Percentiles rank a stretch among this genome's conserved stretches.
These are phyloP conservation scores for Hololepta plana DNA, from an alignment of 2,888 invertebrate genomes.

Conservation along the genomic window DNA sequence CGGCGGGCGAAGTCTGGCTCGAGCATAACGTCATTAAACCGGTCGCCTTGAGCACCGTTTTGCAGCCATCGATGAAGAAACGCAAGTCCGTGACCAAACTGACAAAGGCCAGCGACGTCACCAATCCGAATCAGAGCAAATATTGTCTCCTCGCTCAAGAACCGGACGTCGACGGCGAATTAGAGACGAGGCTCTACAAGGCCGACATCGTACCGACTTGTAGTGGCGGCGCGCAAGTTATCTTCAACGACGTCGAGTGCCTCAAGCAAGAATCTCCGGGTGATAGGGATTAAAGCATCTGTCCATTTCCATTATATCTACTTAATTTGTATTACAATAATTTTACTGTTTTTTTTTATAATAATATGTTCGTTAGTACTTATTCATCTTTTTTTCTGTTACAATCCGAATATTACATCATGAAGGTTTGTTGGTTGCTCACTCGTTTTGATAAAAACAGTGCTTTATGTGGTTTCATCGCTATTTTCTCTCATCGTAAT, in stretches of 20 bases:
- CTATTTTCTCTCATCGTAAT: too few relatives aligned
- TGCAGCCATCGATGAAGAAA: slow-evolving; percentile 69
- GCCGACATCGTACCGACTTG: slow-evolving; percentile 87
- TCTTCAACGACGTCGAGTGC: slow-evolving; percentile 88
- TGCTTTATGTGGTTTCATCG: too few relatives aligned
- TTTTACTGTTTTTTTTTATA: too few relatives aligned
- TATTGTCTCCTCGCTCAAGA: slow-evolving; percentile 89
- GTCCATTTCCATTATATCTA: too few relatives aligned
- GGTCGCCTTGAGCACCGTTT: slow-evolving; percentile 72
- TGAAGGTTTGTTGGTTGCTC: too few relatives aligned
- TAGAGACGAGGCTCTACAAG: slow-evolving; percentile 85
- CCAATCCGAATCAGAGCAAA: slow-evolving; percentile 48
- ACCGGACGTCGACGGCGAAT: slow-evolving; percentile 77
- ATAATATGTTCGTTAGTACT: too few relatives aligned
- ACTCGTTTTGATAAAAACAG: too few relatives aligned
- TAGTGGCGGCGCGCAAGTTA: slow-evolving; percentile 88
- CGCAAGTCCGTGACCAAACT: slow-evolving; percentile 72
- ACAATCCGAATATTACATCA: too few relatives aligned
- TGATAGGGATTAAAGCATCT: too few relatives aligned
- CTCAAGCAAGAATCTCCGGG: slow-evolving; percentile 64
- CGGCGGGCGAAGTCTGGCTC: slow-evolving; percentile 64
- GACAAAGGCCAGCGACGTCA: slow-evolving; percentile 59
- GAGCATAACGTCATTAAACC: slow-evolving; percentile 72
- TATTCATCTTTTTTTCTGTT: too few relatives aligned
- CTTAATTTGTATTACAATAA: too few relatives aligned